phyloP scores from a whole-genome alignment of 1,140 invertebrate species.

The Proctacanthus coquilletti region DNA sequence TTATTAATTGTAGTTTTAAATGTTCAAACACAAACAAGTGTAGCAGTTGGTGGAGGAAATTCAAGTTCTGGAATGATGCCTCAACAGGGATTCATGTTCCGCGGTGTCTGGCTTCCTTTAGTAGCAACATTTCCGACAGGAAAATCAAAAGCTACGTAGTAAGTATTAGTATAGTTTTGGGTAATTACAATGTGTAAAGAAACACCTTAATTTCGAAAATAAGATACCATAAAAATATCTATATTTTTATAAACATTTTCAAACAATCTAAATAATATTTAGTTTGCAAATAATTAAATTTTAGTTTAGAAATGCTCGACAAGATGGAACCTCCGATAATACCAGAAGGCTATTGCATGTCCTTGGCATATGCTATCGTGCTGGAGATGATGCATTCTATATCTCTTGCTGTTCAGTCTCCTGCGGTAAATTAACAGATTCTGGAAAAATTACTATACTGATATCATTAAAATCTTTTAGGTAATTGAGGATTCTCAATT shows the following conservation, averaged over 20 bases:
- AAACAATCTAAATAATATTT: too few species aligned
- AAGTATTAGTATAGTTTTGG: too few species aligned
- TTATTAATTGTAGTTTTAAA: not conserved
- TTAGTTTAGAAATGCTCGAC: conserved; percentile 86
- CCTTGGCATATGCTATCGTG: conserved; percentile 81
- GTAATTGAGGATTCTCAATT: too few species aligned
- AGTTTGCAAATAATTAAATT: conserved; percentile 15
- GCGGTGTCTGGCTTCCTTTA: conserved; percentile 81
- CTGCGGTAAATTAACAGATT: too few species aligned
- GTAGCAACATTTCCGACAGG: conserved; percentile 71
- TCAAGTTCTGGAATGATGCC: conserved; percentile 34
- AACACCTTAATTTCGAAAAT: too few species aligned
- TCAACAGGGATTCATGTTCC: conserved; percentile 82
- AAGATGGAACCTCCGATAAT: conserved; percentile 84
- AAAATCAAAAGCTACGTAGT: conserved; percentile 77
- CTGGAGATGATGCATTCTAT: conserved; percentile 76
- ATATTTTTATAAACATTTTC: conserved; percentile 9
- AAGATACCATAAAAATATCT: not conserved
- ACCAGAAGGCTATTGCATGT: conserved; percentile 90
- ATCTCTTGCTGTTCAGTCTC: too few species aligned
- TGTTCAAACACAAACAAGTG: too few species aligned
- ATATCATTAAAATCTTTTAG: too few species aligned
- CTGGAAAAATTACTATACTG: too few species aligned
- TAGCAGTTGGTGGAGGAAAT: conserved; percentile 4
- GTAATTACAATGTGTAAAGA: too few species aligned